Base-by-base conservation (phyloP, 2,888 invertebrate species). In the Catocala fraxini region DNA sequence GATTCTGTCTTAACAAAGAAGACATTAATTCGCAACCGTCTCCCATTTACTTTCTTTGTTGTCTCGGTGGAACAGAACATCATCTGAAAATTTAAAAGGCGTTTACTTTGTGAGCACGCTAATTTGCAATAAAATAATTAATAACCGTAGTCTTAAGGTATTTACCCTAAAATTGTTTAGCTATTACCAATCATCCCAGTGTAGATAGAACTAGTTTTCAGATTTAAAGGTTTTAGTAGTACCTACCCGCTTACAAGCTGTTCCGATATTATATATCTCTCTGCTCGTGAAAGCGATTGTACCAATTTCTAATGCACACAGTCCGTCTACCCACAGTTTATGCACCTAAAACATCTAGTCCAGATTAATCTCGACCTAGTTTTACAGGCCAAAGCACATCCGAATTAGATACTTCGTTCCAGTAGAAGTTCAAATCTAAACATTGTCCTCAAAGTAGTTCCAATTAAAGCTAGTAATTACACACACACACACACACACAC, bases 1-100 rank as follows among this genome's bases (percentile, higher is more conserved):
- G 46, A 66, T 61, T 51, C 54, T 63, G 39, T 58, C 34, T 55
- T 47, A 51, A 73, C 65, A 63, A 70, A 66, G 59, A 61, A 58
- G 34, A 60, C 59, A 68, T 65, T 71, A 56, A 60, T 65, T 57
- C 52, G 51, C 10, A 47, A 42, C 9, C 52, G 47, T 56, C 48
- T 64, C n/a, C 45, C 41, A 15, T 41, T 56, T n/a, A 9, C 11
- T 56, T 49, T 64, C 59, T 59, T 70, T 71, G 68, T 71, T 66
- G 34, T 63, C 46, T 55, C 12, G 42, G n/a, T 39, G 51, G 68
- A 68, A 64, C 56, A 63, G 49, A 41, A 61, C 48, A 57, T 58
- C 53, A 61, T 59, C 59, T 65, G 42, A 48, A 51, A 48, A 55
- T 59, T 56, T 56, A 56, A 49, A 35, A 51, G 45, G 52, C 46